Percentiles rank a stretch among this genome's conserved stretches.
phyloP scores from a whole-genome alignment of 2,113 vertebrate genomes.

The Actenoides hombroni region DNA sequence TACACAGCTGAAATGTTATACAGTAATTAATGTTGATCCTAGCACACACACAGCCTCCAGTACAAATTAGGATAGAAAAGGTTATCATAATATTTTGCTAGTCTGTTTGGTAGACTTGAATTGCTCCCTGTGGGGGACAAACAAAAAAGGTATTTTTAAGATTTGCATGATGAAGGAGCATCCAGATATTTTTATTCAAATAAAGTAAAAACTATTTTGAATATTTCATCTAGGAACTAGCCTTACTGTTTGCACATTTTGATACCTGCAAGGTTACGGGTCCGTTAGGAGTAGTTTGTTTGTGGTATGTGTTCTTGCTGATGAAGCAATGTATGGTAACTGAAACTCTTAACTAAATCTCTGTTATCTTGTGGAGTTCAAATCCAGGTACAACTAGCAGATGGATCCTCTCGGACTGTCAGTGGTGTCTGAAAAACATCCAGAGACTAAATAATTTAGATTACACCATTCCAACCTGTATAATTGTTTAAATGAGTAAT shows the following conservation, averaged over 20 bases:
- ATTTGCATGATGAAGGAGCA: conserved; percentile 37
- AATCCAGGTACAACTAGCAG: conserved; percentile 81
- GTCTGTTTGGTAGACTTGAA: conserved; percentile 83
- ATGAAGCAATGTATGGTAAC: background rate
- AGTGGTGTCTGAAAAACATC: conserved; percentile 82
- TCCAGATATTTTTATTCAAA: conserved; percentile 40
- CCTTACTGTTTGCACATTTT: background rate
- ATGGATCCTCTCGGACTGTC: conserved; percentile 79
- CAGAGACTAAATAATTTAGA: conserved; percentile 87
- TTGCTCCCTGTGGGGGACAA: conserved; percentile 80
- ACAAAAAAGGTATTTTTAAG: conserved; percentile 74
- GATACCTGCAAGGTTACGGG: background rate
- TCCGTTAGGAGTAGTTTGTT: background rate
- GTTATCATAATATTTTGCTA: conserved; percentile 94
- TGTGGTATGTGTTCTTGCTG: background rate
- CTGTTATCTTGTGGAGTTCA: conserved; percentile 77
- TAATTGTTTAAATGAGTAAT: conserved; percentile 86
- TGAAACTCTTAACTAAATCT: conserved; percentile 53
- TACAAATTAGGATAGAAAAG: conserved; percentile 92
- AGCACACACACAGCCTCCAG: conserved; percentile 83
- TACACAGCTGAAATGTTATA: conserved; percentile 85
- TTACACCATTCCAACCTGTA: conserved; percentile 82
- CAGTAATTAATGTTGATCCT: conserved; percentile 90
- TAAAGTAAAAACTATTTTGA: conserved; percentile 16
- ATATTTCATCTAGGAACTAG: conserved; percentile 5